These are phyloP conservation scores for Silurus meridionalis DNA, from an alignment of 2,113 vertebrate genomes.

Conservation along the genomic window DNA sequence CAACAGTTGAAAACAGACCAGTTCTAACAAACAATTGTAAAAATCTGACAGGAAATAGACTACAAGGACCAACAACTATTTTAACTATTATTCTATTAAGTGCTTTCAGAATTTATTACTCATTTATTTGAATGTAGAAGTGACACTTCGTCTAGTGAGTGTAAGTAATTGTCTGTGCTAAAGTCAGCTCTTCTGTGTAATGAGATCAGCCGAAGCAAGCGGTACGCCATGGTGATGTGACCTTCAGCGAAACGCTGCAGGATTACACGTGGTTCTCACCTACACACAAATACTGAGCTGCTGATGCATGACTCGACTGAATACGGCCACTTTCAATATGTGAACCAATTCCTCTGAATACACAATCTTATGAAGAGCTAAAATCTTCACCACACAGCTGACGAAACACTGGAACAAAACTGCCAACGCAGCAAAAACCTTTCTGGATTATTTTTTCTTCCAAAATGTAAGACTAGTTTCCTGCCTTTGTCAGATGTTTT, in stretches of 20 bases:
- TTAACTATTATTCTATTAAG: neutral
- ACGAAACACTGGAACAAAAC: neutral
- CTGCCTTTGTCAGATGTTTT: neutral
- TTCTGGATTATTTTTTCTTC: neutral
- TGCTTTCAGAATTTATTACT: neutral
- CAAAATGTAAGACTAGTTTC: neutral
- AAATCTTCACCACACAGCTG: neutral
- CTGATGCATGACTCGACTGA: neutral
- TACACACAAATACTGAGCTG: neutral
- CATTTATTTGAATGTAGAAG: slow-evolving; percentile 4
- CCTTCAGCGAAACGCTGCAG: neutral
- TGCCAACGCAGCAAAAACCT: neutral
- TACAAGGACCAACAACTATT: neutral
- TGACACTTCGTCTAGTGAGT: neutral
- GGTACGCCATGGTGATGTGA: neutral
- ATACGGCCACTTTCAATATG: neutral
- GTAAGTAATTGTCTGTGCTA: neutral
- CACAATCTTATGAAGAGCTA: neutral
- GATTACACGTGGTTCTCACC: neutral
- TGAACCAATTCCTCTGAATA: neutral
- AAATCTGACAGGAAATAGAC: neutral
- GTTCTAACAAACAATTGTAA: neutral
- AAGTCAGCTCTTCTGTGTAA: neutral
- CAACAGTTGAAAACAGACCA: neutral
- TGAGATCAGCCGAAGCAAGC: neutral